Evolutionary conservation across 2,888 invertebrate genomes (phyloP), one percentile per base, ranked within the genome.

Genomic region (Eulithis prunata): DNA sequence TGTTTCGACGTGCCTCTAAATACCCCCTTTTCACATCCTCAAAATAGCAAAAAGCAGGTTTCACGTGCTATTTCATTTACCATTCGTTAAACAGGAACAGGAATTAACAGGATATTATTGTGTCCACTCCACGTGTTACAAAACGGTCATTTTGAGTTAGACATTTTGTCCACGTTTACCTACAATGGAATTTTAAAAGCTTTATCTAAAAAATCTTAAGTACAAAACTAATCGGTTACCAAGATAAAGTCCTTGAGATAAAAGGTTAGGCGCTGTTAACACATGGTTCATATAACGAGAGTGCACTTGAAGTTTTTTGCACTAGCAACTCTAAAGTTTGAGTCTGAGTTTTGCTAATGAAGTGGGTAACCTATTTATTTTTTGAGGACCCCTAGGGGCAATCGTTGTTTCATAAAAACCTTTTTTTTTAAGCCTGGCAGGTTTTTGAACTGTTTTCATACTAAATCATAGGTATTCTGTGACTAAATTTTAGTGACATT

Each of bases 131-230:
- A n/a, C 47, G 13, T 13, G 14, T 14, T 14, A 13, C 14, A 47
- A 47, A 47, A 47, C 14, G 13, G 13, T 47, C 45, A n/a, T 45
- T 13, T 47, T 47, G 8, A 47, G 47, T 8, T 14, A 14, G 13
- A 21, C 41, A 14, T 36, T 3, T 43, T 41, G 11, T 55, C 41
- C 41, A 32, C 32, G 32, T 32, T 55, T 28, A 28, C 41, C 8
- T 52, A 52, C 38, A 41, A 62, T 10, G 47, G 53, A 53, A 54
- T 58, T 64, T 54, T 41, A 41, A 64, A 46, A 62, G 41, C 47
- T 49, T 64, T 59, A 55, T 64, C 65, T 57, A 60, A 61, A 52
- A 65, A 53, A 65, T 57, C 57, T 53, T 65, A 57, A 52, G 53
- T 52, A 49, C 2, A 28, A 11, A 12, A 47, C 43, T 53, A 41